Conservation (phyloP, 2,888 invertebrate genomes). For the Mayetiola destructor region DNA sequence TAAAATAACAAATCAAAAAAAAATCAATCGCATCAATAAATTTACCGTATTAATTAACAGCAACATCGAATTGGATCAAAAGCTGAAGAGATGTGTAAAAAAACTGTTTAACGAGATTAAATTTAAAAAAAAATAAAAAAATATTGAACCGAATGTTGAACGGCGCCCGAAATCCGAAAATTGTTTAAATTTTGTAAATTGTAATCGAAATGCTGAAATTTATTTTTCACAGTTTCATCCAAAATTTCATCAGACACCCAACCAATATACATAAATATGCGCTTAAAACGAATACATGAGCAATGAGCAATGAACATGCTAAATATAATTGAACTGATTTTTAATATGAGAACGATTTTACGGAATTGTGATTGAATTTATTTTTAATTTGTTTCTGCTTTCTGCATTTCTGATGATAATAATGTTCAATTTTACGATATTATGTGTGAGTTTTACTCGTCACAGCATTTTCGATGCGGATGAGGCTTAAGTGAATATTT, state of each 20-base stretch:
- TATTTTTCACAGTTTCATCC: constrained; percentile 9
- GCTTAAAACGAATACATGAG: neutral
- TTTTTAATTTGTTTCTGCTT: neutral
- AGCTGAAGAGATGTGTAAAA: neutral
- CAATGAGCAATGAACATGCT: too few relatives aligned
- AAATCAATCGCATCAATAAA: constrained; percentile 12
- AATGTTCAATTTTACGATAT: neutral
- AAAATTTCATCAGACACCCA: constrained; percentile 6
- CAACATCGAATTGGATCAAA: neutral
- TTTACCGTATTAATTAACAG: constrained; percentile 12
- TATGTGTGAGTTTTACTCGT: neutral
- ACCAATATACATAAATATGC: too few relatives aligned
- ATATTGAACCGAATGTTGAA: neutral
- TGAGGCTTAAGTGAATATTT: too few relatives aligned
- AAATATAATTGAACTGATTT: too few relatives aligned
- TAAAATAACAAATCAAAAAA: constrained; percentile 13
- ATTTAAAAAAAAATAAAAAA: neutral
- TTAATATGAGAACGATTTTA: neutral
- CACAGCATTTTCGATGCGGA: neutral
- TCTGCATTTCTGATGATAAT: neutral
- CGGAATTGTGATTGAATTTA: neutral
- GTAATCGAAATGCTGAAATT: constrained; percentile 12
- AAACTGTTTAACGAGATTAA: constrained; percentile 6
- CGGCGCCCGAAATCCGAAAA: constrained; percentile 7
- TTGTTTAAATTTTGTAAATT: constrained; percentile 11